Evolutionary conservation across 2,888 invertebrate genomes (phyloP).

Genomic region (Diloba caeruleocephala): DNA sequence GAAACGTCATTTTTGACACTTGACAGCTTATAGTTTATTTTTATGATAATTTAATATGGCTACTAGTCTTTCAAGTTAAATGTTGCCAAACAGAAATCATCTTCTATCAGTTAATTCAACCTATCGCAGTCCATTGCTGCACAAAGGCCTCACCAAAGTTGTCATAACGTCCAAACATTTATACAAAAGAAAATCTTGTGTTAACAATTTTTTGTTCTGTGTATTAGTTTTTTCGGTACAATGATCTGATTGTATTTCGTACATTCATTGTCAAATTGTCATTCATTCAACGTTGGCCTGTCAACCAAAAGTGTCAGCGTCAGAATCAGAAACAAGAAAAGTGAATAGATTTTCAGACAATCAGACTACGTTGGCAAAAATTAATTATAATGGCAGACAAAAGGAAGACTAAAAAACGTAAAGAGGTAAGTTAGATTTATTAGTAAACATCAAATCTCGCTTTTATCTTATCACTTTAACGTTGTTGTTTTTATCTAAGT

Average conservation of each 20-base stretch:
- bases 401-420: constrained; percentile 85
- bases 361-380: constrained; percentile 74
- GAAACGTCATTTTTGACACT: constrained; percentile 18
- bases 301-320: too few species aligned
- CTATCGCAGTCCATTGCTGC: too few species aligned
- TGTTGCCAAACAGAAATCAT: not conserved
- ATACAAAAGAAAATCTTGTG: too few species aligned
- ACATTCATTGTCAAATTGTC: constrained; percentile 41
- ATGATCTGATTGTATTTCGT: constrained; percentile 17
- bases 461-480: constrained; percentile 3
- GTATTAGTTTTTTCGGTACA: too few species aligned
- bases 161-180: too few species aligned
- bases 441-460: not conserved
- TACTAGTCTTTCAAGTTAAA: constrained; percentile 1
- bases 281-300: constrained; percentile 41
- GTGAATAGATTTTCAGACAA: constrained; percentile 51
- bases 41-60: too few species aligned
- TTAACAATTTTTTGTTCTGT: not conserved
- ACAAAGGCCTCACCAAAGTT: too few species aligned
- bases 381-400: constrained; percentile 83
- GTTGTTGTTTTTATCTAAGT: constrained; percentile 40
- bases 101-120: too few species aligned
- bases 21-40: too few species aligned
- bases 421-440: constrained; percentile 74
- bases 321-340: constrained; percentile 58